These are phyloP conservation scores for Donacobius atricapilla DNA, from an alignment of 2,113 vertebrate genomes.

Conservation along the genomic window DNA sequence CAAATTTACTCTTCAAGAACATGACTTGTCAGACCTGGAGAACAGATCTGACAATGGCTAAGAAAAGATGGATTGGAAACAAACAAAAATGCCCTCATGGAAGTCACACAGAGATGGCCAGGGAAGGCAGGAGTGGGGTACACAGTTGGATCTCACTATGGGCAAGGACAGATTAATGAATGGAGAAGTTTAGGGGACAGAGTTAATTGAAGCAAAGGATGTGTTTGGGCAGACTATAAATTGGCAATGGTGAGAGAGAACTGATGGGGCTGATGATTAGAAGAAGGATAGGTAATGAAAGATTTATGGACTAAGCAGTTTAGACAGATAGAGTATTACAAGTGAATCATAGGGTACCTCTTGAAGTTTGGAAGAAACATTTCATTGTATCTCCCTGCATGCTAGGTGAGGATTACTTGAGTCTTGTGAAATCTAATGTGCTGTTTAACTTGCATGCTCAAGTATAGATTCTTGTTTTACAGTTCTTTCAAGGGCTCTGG, in stretches of 20 bases:
- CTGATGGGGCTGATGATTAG: background rate
- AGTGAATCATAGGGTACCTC: no score
- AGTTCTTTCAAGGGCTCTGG: background rate
- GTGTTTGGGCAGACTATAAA: background rate
- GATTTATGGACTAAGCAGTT: background rate
- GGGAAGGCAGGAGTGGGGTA: background rate
- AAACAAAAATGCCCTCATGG: background rate
- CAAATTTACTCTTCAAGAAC: background rate
- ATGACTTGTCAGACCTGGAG: background rate
- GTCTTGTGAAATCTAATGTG: background rate
- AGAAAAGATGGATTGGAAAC: background rate
- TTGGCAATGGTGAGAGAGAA: background rate
- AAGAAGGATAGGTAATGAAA: background rate
- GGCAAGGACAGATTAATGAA: background rate
- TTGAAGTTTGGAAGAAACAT: background rate
- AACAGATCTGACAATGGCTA: background rate
- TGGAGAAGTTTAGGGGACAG: background rate
- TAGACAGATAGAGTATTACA: background rate
- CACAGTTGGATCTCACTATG: background rate
- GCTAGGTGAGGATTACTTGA: background rate
- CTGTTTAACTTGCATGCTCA: background rate
- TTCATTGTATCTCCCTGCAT: background rate
- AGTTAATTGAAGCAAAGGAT: background rate
- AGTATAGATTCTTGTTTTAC: background rate
- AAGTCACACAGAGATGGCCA: background rate